These are phyloP conservation scores for Tokudaia tokunoshimensis DNA, from an alignment of 2,797 vertebrate genomes.

Conservation along the genomic window DNA sequence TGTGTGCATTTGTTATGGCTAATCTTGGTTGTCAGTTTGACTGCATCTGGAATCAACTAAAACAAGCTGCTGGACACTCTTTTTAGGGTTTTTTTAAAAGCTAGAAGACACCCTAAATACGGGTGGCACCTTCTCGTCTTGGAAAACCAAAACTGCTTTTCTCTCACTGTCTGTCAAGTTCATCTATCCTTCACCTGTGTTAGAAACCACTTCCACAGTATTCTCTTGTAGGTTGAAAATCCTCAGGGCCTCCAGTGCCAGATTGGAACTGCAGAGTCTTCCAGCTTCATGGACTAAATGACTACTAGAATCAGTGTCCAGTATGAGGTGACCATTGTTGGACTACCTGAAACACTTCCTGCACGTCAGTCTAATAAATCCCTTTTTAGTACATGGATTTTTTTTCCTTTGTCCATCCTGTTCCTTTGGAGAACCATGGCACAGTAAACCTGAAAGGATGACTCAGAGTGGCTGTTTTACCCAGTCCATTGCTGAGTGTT, in stretches of 20 bases:
- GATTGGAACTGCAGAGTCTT: background rate
- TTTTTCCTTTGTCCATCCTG: no score
- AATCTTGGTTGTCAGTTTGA: background rate
- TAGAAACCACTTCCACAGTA: background rate
- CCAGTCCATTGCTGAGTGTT: background rate
- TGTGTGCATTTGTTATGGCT: background rate
- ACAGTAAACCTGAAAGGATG: background rate
- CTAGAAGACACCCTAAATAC: background rate
- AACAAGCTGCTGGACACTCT: background rate
- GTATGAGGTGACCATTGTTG: background rate
- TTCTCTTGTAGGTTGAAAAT: background rate
- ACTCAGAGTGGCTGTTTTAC: background rate
- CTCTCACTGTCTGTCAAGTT: background rate
- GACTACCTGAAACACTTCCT: background rate
- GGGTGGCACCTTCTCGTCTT: background rate
- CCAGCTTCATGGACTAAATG: background rate
- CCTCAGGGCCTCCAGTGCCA: background rate
- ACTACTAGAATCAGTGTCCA: background rate
- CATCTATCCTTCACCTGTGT: no score
- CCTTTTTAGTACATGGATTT: background rate
- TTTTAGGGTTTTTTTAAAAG: background rate
- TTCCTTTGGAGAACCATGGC: background rate
- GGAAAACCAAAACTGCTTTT: background rate
- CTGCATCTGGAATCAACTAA: background rate
- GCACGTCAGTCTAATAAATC: background rate